Evolutionary conservation across 2,888 invertebrate species (phyloP), one percentile per base, ranked within the genome.

Genomic region (Rhopalosiphum nymphaeae): DNA sequence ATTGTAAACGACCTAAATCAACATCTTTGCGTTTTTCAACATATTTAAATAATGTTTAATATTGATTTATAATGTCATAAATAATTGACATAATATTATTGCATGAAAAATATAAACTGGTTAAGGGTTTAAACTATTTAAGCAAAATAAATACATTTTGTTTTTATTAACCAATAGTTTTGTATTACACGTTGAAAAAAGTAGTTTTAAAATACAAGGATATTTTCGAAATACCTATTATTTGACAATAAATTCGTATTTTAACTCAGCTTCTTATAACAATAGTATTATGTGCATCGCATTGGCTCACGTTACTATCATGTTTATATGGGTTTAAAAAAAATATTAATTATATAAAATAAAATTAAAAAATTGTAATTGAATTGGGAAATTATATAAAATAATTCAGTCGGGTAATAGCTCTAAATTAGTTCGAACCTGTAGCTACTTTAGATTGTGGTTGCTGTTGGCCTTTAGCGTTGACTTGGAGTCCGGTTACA

Each of bases 351-450:
- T 53, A 56, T 53, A 93, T 56, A 67, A 67, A 86, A 61, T n/a
- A 61, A 53, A 78, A 56, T 78, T 84, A 91, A 84, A 91, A 85
- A 44, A 86, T 86, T 36, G 53, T 89, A 84, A 85, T 89, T 85
- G 84, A 42, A 90, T 90, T 89, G 1, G 42, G 90, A 93, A 61
- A 57, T 84, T 93, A 26, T 93, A 93, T 93, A 89, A 89, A 89
- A 94, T 61, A 94, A 91, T 86, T 94, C 94, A 94, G 94, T 94
- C 94, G 85, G 61, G 91, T 89, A 67, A 91, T 53, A 90, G 85
- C 94, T 90, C 53, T 91, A 91, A 91, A 94, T 94, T 94, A 94
- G 86, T 91, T 94, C 94, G 94, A 94, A 94, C 94, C 94, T 94
- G 94, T 90, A 25, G 94, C 49, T 94, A 94, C 86, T 91, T 94